Conservation (phyloP, 2,888 invertebrate species). For the Watsonalla binaria region DNA sequence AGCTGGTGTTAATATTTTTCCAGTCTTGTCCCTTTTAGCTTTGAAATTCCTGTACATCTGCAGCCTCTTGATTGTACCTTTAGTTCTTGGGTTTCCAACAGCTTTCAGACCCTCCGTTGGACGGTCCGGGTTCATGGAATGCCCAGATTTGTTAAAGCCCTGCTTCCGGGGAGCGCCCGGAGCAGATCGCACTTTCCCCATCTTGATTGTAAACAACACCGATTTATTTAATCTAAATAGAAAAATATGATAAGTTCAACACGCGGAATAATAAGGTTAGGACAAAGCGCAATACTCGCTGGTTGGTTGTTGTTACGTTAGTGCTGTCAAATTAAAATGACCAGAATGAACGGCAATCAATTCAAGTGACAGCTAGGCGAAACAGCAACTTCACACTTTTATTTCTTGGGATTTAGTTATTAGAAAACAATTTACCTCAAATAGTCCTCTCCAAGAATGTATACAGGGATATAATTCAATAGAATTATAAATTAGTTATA, state of each 20-base stretch:
- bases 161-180: conserved; percentile 88
- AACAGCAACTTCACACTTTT: too few relatives aligned
- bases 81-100: conserved; percentile 90
- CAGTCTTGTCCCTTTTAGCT: conserved; percentile 91
- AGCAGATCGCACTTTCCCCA: conserved; percentile 87
- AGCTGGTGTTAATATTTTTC: conserved; percentile 95
- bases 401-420: too few relatives aligned
- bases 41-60: conserved; percentile 99
- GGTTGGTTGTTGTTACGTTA: too few relatives aligned
- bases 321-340: too few relatives aligned
- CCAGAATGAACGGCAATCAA: too few relatives aligned
- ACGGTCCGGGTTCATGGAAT: conserved; percentile 97
- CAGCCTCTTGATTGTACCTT: conserved; percentile 95
- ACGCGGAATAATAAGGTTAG: not conserved
- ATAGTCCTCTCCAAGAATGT: too few relatives aligned
- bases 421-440: too few relatives aligned
- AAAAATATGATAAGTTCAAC: conserved; percentile 1
- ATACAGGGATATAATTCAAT: too few relatives aligned
- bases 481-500: too few relatives aligned
- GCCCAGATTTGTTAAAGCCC: conserved; percentile 90
- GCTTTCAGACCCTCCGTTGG: conserved; percentile 88
- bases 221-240: conserved; percentile 3
- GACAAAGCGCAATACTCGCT: too few relatives aligned
- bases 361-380: too few relatives aligned
- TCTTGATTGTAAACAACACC: conserved; percentile 38